Base-by-base conservation (phyloP, 2,888 invertebrate species). In the Gandaritis pyraliata region DNA sequence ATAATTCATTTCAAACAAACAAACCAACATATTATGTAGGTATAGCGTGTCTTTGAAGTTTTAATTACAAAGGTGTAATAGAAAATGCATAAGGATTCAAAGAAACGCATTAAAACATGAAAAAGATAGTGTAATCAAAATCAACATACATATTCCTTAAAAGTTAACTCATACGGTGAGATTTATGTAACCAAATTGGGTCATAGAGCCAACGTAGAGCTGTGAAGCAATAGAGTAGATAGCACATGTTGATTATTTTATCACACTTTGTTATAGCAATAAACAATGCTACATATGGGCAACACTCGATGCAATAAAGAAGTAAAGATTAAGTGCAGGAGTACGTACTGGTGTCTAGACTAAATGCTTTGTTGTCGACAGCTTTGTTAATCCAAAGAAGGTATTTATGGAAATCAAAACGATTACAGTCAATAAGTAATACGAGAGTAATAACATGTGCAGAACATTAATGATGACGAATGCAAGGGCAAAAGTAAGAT, bases 201-300 rank as follows among this genome's bases (percentile, higher is more conserved):
- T 63, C 64, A 63, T 39, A 66, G 64, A 58, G 68, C 18, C 65
- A 64, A 39, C 46, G 56, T 47, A 23, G 43, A 49, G 49, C 12
- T 49, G 59, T 69, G 65, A 64, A 65, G 69, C 65, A 69, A 69
- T 33, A 7, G n/a, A 58, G 54, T 47, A 64, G 66, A 65, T 63
- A 72, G 64, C 76, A 77, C 69, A 73, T 77, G 77, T 69, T 69
- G 58, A 65, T 67, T 71, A 72, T 73, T 72, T 65, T 73, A 64
- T 65, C 70, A 64, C 65, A 61, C 47, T 38, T 58, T 47, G 52
- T 54, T 61, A 67, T 57, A 43, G 63, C 58, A 65, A 68, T 67
- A 67, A 70, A 68, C 70, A 71, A 61, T 48, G 60, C 66, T 69
- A 65, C 72, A 72, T 70, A 74, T 68, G 68, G 74, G 68, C 71